Evolutionary conservation across 37 sponge, comb jelly and placozoan species (phyloP).

Genomic region (Chondrosia reniformis): DNA sequence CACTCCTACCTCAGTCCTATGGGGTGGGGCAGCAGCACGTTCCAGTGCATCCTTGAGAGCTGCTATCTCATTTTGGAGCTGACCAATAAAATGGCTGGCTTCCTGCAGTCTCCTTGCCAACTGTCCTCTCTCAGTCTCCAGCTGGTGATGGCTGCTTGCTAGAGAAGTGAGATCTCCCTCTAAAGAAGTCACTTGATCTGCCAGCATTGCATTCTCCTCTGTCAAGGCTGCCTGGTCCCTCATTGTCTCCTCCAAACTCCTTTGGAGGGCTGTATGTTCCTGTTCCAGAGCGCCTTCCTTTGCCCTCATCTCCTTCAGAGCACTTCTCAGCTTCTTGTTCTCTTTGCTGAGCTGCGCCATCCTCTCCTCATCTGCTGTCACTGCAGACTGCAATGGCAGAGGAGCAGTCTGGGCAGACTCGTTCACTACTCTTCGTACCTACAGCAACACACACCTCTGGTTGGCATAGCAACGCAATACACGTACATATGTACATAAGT

Average conservation of each 20-base stretch:
- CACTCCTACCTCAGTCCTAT: background rate
- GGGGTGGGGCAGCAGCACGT: background rate
- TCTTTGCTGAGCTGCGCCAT: constrained; percentile 29
- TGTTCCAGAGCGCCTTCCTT: background rate
- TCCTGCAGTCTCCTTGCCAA: background rate
- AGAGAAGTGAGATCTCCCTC: background rate
- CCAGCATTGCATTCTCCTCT: background rate
- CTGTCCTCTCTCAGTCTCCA: background rate
- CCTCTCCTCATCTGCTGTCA: constrained; percentile 13
- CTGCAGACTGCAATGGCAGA: background rate
- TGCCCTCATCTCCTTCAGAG: background rate
- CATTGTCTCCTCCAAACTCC: constrained; percentile 30
- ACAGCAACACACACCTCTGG: too few species aligned
- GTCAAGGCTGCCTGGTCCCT: constrained; percentile 30
- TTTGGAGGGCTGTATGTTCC: constrained; percentile 10
- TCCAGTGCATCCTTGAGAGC: background rate
- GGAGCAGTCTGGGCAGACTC: background rate
- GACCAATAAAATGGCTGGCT: constrained; percentile 18
- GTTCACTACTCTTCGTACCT: background rate
- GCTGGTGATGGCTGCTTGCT: background rate
- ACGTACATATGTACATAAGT: too few species aligned
- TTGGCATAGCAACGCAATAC: too few species aligned
- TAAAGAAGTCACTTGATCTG: background rate
- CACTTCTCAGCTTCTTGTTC: background rate
- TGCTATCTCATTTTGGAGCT: background rate